These are phyloP conservation scores for Xanthia togata DNA, from an alignment of 2,888 invertebrate species.

Conservation along the genomic window DNA sequence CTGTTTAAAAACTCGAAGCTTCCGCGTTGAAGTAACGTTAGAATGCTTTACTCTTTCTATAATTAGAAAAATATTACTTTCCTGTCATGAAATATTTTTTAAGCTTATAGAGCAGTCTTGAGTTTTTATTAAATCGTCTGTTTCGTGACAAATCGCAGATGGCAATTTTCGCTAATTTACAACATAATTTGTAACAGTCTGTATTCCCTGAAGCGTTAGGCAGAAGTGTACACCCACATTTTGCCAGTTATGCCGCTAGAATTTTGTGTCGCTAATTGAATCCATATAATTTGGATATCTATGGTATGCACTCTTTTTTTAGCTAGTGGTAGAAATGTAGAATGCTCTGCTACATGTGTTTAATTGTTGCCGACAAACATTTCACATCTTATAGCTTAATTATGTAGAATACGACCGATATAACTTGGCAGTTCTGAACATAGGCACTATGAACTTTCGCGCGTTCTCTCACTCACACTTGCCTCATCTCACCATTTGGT, in stretches of 20 bases:
- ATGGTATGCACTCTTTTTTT: not conserved
- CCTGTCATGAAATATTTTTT: not conserved
- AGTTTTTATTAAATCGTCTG: not conserved
- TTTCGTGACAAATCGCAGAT: not conserved
- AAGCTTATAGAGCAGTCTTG: not conserved
- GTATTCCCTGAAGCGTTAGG: not conserved
- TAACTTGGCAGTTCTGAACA: no score
- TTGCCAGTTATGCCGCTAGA: not conserved
- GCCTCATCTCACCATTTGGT: no score
- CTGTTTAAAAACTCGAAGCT: conserved; percentile 44
- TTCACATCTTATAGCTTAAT: not conserved
- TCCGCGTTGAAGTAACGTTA: conserved; percentile 48
- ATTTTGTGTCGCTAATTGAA: not conserved
- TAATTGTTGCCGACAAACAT: not conserved
- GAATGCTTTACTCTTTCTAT: conserved; percentile 42
- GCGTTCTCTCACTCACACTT: no score
- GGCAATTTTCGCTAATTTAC: not conserved
- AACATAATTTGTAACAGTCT: no score
- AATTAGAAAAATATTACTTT: conserved; percentile 24
- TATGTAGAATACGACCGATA: no score
- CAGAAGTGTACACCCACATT: not conserved
- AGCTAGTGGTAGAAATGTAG: not conserved
- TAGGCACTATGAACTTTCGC: no score
- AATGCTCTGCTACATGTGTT: not conserved
- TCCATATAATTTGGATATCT: not conserved